Percentiles rank a stretch among this genome's conserved stretches.
These are phyloP conservation scores for Cabera pusaria DNA, from an alignment of 2,888 invertebrate genomes.

Conservation along the genomic window DNA sequence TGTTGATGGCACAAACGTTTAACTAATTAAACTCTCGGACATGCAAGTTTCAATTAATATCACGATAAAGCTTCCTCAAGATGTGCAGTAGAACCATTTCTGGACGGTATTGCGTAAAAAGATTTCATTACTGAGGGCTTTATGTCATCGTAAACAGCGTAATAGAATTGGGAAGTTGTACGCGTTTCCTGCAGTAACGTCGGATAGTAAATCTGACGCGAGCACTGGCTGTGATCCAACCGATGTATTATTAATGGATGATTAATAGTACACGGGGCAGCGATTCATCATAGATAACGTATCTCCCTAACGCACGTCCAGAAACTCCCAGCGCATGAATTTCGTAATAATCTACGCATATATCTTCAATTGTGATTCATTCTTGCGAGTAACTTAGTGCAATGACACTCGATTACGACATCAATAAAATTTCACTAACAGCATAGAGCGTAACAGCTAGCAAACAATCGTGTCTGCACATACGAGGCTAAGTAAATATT, in stretches of 20 bases:
- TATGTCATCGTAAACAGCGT: conserved; percentile 43
- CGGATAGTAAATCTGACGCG: conserved; percentile 44
- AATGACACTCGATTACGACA: conserved; percentile 45
- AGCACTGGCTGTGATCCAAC: conserved; percentile 54
- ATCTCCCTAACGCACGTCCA: conserved; percentile 31
- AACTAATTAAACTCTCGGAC: too few species aligned
- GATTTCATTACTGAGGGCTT: conserved; percentile 38
- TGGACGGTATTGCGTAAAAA: conserved; percentile 29
- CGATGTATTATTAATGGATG: conserved; percentile 51
- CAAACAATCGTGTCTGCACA: conserved; percentile 9
- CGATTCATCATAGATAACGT: conserved; percentile 41
- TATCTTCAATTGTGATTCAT: conserved; percentile 42
- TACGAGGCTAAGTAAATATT: conserved; percentile 32
- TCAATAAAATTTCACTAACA: conserved; percentile 35
- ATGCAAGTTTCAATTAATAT: too few species aligned
- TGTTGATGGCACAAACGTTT: too few species aligned
- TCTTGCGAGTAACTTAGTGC: conserved; percentile 35
- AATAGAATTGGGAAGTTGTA: conserved; percentile 42
- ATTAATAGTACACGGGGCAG: conserved; percentile 44
- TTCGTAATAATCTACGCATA: conserved; percentile 40
- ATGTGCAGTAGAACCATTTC: conserved; percentile 10
- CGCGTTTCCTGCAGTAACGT: conserved; percentile 42
- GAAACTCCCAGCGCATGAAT: conserved; percentile 31
- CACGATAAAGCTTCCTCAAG: too few species aligned
- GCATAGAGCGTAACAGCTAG: conserved; percentile 25